phyloP scores from a whole-genome alignment of 2,797 vertebrate species.

The Xenops minutus region DNA sequence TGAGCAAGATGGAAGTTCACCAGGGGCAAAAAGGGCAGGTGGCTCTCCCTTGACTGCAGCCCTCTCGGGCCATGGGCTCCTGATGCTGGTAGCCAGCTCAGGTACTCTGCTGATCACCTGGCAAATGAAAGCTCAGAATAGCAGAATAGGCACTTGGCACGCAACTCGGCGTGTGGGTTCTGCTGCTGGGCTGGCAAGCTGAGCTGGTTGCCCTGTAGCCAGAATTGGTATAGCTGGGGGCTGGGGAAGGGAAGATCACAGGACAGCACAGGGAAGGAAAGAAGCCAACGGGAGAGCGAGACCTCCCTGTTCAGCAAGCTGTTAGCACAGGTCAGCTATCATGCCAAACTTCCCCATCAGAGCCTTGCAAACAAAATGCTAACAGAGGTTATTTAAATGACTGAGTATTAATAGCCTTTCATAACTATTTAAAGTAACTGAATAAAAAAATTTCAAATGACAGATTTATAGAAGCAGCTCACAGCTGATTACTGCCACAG shows the following conservation, averaged over 20 bases:
- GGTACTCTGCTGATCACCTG: background rate
- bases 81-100: background rate
- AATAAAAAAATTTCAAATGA: background rate
- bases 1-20: background rate
- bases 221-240: background rate
- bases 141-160: background rate
- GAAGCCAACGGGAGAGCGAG: background rate
- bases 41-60: background rate
- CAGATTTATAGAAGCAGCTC: background rate
- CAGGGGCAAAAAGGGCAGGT: background rate
- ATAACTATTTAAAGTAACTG: background rate
- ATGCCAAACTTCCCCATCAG: background rate
- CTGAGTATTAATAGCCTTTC: background rate
- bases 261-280: background rate
- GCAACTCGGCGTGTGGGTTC: background rate
- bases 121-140: background rate
- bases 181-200: background rate
- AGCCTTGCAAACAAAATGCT: background rate
- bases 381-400: background rate
- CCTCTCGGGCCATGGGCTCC: background rate
- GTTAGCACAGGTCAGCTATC: background rate
- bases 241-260: background rate
- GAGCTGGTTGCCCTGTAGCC: background rate
- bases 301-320: background rate
- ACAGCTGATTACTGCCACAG: background rate